Evolutionary conservation across 2,797 vertebrate genomes (phyloP).

Genomic region (Acanthis flammea): DNA sequence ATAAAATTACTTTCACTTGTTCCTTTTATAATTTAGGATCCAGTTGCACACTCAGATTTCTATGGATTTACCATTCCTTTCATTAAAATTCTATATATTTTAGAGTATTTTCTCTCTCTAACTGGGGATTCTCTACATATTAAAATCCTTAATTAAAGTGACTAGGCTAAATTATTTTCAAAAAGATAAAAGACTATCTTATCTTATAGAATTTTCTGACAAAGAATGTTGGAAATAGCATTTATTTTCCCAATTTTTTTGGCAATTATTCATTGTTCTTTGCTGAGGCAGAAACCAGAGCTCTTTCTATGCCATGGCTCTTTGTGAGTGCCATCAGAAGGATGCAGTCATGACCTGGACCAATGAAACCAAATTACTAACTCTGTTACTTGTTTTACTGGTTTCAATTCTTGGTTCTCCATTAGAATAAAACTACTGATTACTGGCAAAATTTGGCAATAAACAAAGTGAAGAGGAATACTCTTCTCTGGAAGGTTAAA

Average conservation of each 20-base stretch:
- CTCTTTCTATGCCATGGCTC: neutral
- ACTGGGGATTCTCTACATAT: neutral
- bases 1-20: neutral
- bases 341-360: neutral
- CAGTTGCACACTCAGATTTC: neutral
- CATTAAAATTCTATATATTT: neutral
- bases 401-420: neutral
- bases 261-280: neutral
- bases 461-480: neutral
- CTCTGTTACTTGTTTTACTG: neutral
- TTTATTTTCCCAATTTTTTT: neutral
- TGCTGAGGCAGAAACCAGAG: neutral
- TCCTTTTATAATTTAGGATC: neutral
- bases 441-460: neutral
- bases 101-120: neutral
- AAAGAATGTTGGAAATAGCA: neutral
- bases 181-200: neutral
- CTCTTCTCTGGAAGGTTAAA: neutral
- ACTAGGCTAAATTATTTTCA: neutral
- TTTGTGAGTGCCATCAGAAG: neutral
- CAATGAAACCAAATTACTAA: neutral
- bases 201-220: neutral
- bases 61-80: neutral
- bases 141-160: neutral
- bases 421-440: neutral